A percentile compares a stretch with the other conserved stretches of the same genome.
Evolutionary conservation across 2,888 invertebrate species (phyloP).

Genomic region (Griposia aprilina): DNA sequence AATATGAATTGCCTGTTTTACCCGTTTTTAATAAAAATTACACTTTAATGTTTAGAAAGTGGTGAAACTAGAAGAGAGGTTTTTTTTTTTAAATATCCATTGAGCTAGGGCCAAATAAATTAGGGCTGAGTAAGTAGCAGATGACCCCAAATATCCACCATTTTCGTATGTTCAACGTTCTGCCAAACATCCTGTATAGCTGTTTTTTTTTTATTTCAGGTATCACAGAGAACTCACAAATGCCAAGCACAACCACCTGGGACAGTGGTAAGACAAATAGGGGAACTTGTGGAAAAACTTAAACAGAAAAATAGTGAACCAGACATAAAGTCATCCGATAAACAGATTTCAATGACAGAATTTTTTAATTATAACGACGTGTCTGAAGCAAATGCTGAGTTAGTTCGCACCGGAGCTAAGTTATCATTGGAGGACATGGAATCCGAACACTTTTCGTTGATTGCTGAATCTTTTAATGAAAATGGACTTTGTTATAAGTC

Average conservation of each 20-base stretch:
- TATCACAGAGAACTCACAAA: constrained; percentile 96
- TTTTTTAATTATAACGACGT: constrained; percentile 75
- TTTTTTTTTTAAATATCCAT: no score
- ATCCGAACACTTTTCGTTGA: constrained; percentile 84
- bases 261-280: constrained; percentile 87
- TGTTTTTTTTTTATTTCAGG: constrained; percentile 82
- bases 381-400: constrained; percentile 85
- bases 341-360: constrained; percentile 44
- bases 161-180: no score
- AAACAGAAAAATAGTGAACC: constrained; percentile 81
- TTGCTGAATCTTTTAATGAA: constrained; percentile 76
- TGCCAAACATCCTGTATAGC: no score
- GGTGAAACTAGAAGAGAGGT: no score
- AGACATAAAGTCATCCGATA: constrained; percentile 39
- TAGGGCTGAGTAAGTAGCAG: no score
- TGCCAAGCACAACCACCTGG: constrained; percentile 92
- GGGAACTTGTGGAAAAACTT: constrained; percentile 88
- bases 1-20: no score
- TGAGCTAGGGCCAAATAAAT: no score
- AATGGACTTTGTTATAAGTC: constrained; percentile 55
- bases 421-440: constrained; percentile 88
- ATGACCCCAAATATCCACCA: no score
- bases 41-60: no score
- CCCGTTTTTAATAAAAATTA: no score
- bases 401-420: constrained; percentile 86